Base-by-base conservation (phyloP, 2,888 invertebrate genomes). In the Lottia gigantea region DNA sequence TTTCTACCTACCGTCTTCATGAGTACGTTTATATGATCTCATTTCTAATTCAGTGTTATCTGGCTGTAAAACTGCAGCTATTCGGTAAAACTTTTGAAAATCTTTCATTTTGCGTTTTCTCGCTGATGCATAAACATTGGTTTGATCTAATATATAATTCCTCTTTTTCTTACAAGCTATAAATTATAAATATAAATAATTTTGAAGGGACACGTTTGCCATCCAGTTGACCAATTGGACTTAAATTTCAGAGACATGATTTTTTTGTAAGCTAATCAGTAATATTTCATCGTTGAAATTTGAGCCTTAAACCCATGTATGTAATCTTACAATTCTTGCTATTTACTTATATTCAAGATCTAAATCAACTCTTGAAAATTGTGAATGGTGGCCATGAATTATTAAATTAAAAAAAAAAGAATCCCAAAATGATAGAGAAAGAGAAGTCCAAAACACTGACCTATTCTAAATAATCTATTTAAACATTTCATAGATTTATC, bases 131-230 rank as follows among this genome's bases (percentile, higher is more conserved):
- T 95, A 95, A 88, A 97, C 95, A 92, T 98, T 98, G 90, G 96
- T 95, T 95, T 97, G 97, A 91, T 98, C 98, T 81, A 98, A 91
- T 84, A 98, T 96, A 90, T 94, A 97, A 91, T 98, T 97, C 84
- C 97, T 92, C 82, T 94, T 92, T 55, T 86, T 80, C 65, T 77
- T 81, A 45, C 82, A 77, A 19, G 79, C 83, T 82, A 75, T 26
- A 71, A 72, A 67, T 62, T 67, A 55, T 46, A 25, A 3, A 70
- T 14, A 25, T 8, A 40, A 23, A 66, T 47, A 8, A 8, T 40
- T n/a, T n/a, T n/a, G n/a, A n/a, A n/a, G n/a, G n/a, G n/a, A n/a
- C n/a, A n/a, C n/a, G n/a, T n/a, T n/a, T n/a, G n/a, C n/a, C n/a
- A n/a, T n/a, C n/a, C n/a, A n/a, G n/a, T n/a, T n/a, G n/a, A n/a